Evolutionary conservation across 64 coral and sea anemone species (phyloP).

Genomic region (Porites australiensis): DNA sequence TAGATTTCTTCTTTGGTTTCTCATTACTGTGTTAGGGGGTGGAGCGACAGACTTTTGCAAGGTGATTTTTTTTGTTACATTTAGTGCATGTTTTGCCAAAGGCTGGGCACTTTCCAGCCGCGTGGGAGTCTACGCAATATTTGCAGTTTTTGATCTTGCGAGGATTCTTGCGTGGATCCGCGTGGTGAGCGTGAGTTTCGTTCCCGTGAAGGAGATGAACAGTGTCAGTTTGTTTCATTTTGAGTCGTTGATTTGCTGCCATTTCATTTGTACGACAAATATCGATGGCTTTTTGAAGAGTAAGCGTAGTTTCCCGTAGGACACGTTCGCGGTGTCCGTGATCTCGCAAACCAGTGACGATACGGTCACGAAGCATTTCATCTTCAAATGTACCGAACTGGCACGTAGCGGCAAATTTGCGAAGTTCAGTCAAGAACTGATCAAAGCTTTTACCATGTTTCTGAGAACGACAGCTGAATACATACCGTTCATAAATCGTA

Average conservation of each 20-base stretch:
- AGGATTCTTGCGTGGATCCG: neutral
- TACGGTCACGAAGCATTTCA: conserved; percentile 64
- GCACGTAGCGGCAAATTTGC: conserved; percentile 41
- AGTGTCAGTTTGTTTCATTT: conserved; percentile 36
- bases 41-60: conserved; percentile 35
- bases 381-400: conserved; percentile 51
- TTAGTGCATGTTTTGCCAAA: conserved; percentile 55
- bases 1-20: neutral
- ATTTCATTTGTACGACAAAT: conserved; percentile 65
- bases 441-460: conserved; percentile 45
- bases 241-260: conserved; percentile 16
- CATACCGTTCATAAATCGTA: conserved; percentile 48
- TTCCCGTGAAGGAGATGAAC: conserved; percentile 17
- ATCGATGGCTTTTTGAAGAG: conserved; percentile 36
- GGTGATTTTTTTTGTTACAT: conserved; percentile 63
- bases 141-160: neutral
- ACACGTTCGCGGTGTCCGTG: conserved; percentile 8
- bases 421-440: conserved; percentile 25
- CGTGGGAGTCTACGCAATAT: conserved; percentile 55
- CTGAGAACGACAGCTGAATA: conserved; percentile 21
- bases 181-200: neutral
- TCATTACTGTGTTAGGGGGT: neutral
- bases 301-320: conserved; percentile 9
- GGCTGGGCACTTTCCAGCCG: conserved; percentile 52
- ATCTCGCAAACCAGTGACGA: conserved; percentile 34